phyloP scores from a whole-genome alignment of 2,113 vertebrate genomes.

The Cyanoramphus novaezelandiae region DNA sequence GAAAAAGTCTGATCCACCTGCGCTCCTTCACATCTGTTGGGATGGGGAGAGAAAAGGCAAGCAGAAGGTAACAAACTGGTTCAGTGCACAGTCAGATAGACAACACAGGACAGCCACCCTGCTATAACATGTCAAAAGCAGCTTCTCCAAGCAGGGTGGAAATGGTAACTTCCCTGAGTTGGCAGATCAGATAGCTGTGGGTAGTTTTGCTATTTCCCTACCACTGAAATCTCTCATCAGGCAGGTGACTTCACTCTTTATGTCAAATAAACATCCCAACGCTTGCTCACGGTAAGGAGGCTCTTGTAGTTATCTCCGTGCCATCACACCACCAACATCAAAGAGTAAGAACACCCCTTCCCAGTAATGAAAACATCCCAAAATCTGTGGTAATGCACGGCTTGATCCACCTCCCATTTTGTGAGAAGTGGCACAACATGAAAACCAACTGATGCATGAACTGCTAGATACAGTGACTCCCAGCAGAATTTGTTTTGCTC shows the following conservation, averaged over 20 bases:
- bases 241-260: slow-evolving; percentile 46
- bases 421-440: not conserved
- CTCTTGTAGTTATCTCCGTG: not conserved
- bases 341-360: not conserved
- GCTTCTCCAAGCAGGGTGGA: slow-evolving; percentile 12
- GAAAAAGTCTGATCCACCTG: not conserved
- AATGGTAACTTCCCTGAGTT: slow-evolving; percentile 15
- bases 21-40: not conserved
- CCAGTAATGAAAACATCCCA: not conserved
- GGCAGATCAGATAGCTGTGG: slow-evolving; percentile 22
- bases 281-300: not conserved
- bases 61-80: not conserved
- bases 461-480: not conserved
- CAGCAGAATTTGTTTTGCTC: not conserved
- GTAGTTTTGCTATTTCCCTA: slow-evolving; percentile 42
- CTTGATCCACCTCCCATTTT: not conserved
- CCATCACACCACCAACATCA: not conserved
- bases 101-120: not conserved
- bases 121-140: not conserved
- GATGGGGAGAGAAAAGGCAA: not conserved
- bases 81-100: not conserved
- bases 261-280: slow-evolving; percentile 11
- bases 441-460: rapidly evolving
- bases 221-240: slow-evolving; percentile 20
- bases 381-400: not conserved